A percentile compares a stretch with the other conserved stretches of the same genome.
Conservation (phyloP, 2,797 vertebrate species). For the Sebastes taczanowskii region DNA sequence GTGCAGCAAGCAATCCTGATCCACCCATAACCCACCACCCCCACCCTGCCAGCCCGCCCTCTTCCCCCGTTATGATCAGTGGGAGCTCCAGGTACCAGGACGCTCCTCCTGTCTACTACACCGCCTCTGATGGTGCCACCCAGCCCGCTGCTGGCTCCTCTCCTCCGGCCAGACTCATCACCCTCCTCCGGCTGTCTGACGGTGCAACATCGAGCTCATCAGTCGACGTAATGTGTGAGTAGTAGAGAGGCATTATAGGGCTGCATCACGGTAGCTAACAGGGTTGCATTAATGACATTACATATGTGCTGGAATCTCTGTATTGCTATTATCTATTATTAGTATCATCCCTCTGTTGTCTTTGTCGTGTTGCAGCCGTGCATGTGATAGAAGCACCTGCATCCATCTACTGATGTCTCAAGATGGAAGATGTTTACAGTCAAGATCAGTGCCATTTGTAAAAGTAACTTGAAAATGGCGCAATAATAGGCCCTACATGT, state of each 20-base stretch:
- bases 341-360: not conserved
- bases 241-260: not conserved
- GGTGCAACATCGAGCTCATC: not conserved
- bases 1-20: not conserved
- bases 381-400: not conserved
- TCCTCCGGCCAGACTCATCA: not conserved
- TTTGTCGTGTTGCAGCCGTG: constrained; percentile 3
- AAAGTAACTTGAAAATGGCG: not conserved
- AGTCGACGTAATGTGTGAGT: constrained; percentile 22
- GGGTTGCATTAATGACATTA: fast-evolving
- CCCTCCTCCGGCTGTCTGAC: not conserved
- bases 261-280: not conserved
- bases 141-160: not conserved
- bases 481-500: not conserved
- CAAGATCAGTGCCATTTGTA: not conserved
- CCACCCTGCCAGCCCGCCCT: not conserved
- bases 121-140: not conserved
- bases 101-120: not conserved
- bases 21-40: too few relatives aligned
- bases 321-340: not conserved
- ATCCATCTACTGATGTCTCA: not conserved
- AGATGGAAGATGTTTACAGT: not conserved
- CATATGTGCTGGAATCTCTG: not conserved
- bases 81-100: not conserved
- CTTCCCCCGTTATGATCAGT: not conserved